Evolutionary conservation across 2,113 vertebrate species (phyloP).

Genomic region (Limanda limanda): DNA sequence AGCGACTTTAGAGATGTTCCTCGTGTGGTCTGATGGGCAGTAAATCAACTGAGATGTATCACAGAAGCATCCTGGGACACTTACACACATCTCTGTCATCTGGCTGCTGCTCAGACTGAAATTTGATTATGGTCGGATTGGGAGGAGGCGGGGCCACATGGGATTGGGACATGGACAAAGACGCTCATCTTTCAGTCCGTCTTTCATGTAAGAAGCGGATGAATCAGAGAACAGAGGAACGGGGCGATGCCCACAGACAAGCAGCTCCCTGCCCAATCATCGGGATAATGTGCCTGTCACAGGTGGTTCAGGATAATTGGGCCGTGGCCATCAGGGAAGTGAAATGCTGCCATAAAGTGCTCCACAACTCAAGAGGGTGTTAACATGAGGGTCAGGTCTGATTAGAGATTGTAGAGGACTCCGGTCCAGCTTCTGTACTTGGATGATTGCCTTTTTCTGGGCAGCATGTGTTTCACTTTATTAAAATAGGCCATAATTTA

Average conservation of each 20-base stretch:
- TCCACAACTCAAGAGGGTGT: constrained; percentile 51
- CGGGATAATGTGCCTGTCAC: constrained; percentile 57
- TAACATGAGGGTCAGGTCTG: constrained; percentile 45
- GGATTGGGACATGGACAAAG: constrained; percentile 59
- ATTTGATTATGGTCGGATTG: constrained; percentile 48
- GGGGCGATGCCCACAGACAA: constrained; percentile 29
- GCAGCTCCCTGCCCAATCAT: constrained; percentile 49
- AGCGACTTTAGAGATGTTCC: neutral
- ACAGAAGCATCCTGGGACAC: constrained; percentile 23
- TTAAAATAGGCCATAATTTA: neutral
- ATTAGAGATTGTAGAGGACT: constrained; percentile 25
- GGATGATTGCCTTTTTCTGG: neutral
- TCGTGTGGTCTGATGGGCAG: neutral
- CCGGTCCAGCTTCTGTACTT: neutral
- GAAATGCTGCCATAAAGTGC: constrained; percentile 53
- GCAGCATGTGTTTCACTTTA: neutral
- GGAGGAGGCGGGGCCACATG: neutral
- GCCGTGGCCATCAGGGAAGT: constrained; percentile 59
- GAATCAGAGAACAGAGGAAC: constrained; percentile 12
- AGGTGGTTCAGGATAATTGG: constrained; percentile 41
- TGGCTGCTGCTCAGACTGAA: constrained; percentile 29
- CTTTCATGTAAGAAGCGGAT: constrained; percentile 47
- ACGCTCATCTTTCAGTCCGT: constrained; percentile 23
- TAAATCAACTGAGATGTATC: constrained; percentile 2
- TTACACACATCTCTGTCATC: constrained; percentile 19